Base-by-base conservation (phyloP, 2,888 invertebrate species). In the Erebia palarica region DNA sequence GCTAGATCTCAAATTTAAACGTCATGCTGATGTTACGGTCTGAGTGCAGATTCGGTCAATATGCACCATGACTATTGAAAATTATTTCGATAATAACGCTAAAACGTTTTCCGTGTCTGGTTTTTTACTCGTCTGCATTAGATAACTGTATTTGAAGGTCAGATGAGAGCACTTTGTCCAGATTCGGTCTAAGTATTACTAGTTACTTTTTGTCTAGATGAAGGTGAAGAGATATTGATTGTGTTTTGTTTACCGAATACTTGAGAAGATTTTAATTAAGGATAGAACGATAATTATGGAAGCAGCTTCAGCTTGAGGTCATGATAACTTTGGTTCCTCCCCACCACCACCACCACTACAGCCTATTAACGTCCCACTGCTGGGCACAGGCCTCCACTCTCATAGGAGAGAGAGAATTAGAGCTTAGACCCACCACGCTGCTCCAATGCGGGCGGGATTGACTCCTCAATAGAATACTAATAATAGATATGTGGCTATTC, bases 81-180 rank as follows among this genome's bases (percentile, higher is more conserved):
- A 77, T 78, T 78, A 77, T 75, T 70, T 72, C 57, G 75, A 75
- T 73, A 78, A 69, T 78, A 77, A 78, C 21, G 42, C 71, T 77
- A 74, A 75, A 75, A 73, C 77, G 79, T 82, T 83, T 85, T 84
- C 80, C 79, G 69, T 44, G 84, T 84, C 84, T 82, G 76, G 71
- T 82, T 86, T 86, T 86, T 86, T 86, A 80, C 79, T 55, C 65
- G 83, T 82, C 83, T 82, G 79, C 67, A 49, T 58, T 76, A 78
- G 65, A 49, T 79, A 79, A 78, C 79, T 77, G 79, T 79, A 67
- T 36, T 58, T 58, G 65, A 73, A 76, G 77, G 78, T 77, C 73
- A 73, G n/a, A 11, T 10, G 53, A 57, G 67, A 49, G 47, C 59
- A 64, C 64, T 70, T 70, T 72, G 64, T 76, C 75, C 75, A 76